Base-by-base conservation (phyloP, 2,113 vertebrate genomes). In the Prinia subflava region DNA sequence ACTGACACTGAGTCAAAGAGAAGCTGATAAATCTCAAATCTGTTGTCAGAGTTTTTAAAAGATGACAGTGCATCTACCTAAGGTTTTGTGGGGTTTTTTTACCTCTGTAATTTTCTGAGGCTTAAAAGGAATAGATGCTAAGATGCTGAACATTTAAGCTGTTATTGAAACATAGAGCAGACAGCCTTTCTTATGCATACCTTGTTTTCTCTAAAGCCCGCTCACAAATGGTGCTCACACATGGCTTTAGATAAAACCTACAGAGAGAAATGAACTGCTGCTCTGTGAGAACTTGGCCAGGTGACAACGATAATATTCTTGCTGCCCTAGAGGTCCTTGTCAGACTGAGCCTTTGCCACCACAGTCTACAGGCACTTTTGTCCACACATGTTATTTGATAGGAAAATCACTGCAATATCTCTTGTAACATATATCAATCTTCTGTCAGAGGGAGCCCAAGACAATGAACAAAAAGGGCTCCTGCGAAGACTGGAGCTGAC, bases 391-490 rank as follows among this genome's bases (percentile, higher is more conserved):
- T 83, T 93, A 83, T 88, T 91, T 93, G 90, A 92, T 76, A 95
- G 90, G 46, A 67, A 92, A 95, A 83, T 83, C 60, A 50, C 49
- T 68, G 73, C 76, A 69, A 46, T 84, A 13, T 46, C 65, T 87
- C 62, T 68, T 68, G 57, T 81, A 79, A 77, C 73, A 63, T 39
- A 22, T 92, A 93, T 90, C 92, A 89, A 69, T 92, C 69, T 86
- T 65, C 81, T 89, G 60, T 84, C 86, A 90, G 62, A 76, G 23
- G 41, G 19, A 92, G 16, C 28, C 49, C 47, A 64, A 70, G 55
- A 94, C 83, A 92, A 67, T 47, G 83, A 96, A 93, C 47, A 93
- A 94, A 93, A 96, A 89, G 39, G 91, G 37, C 60, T 92, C 15
- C 71, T 70, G 33, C 0, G 0, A 78, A 55, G 39, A 33, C 37